Evolutionary conservation across 2,113 vertebrate species (phyloP).

Genomic region (Bubo bubo): DNA sequence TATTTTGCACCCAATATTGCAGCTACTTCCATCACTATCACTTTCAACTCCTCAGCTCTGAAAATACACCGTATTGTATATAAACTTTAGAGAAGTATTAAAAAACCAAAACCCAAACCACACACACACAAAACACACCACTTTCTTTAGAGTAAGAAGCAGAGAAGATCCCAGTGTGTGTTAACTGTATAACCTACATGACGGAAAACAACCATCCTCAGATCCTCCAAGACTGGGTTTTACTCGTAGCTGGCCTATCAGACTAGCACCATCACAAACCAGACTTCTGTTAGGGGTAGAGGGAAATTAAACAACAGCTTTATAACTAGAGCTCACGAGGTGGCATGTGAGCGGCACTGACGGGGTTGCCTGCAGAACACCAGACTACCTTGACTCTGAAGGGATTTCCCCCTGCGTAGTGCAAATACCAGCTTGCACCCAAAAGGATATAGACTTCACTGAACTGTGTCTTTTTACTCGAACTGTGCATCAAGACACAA

Average conservation of each 20-base stretch:
- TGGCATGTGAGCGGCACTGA: accelerated
- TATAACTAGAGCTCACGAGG: neutral
- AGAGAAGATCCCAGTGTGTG: neutral
- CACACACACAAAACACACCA: neutral
- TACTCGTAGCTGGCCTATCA: accelerated
- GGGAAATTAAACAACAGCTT: neutral
- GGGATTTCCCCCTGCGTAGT: neutral
- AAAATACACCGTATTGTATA: neutral
- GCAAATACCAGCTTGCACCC: neutral
- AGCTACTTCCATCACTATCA: neutral
- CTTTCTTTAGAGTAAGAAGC: neutral
- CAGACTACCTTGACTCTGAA: too few species aligned
- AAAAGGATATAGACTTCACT: neutral
- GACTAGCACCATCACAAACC: neutral
- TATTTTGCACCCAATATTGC: neutral
- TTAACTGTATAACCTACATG: neutral
- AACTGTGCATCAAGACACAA: neutral
- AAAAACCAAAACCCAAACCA: neutral
- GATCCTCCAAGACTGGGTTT: neutral
- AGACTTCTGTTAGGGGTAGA: neutral
- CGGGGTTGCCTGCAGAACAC: accelerated
- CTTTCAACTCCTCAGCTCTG: neutral
- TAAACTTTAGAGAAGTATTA: too few species aligned
- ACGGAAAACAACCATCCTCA: neutral
- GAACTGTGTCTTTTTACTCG: neutral